Conservation (phyloP, 2,888 invertebrate species). For the Cartodere bifasciata region DNA sequence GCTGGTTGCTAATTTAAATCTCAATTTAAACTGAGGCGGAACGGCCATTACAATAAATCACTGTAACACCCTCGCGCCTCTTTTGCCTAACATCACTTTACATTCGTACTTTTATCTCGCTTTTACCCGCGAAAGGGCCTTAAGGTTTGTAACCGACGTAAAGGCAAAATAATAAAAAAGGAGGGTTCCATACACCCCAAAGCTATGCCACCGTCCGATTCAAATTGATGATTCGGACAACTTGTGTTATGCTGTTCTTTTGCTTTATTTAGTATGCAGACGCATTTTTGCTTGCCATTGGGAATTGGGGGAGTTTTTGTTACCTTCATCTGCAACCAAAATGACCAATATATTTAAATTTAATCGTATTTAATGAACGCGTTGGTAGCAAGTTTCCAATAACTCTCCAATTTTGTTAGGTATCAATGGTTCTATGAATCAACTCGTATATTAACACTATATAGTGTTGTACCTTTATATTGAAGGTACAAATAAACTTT, state of each 20-base stretch:
- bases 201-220: constrained; percentile 21
- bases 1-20: constrained; percentile 36
- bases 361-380: no score
- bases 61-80: constrained; percentile 27
- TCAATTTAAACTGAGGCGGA: constrained; percentile 36
- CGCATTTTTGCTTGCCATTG: no score
- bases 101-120: neutral
- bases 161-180: constrained; percentile 9
- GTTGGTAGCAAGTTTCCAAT: no score
- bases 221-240: constrained; percentile 27
- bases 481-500: no score
- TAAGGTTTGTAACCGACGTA: constrained; percentile 1
- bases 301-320: no score
- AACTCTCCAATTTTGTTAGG: no score
- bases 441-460: no score
- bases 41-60: constrained; percentile 37
- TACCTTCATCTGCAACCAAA: no score
- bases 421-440: no score
- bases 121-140: neutral
- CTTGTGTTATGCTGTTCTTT: constrained; percentile 19
- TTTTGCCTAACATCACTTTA: neutral
- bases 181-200: constrained; percentile 11
- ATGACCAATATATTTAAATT: no score
- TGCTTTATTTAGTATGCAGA: constrained; percentile 18
- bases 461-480: no score